phyloP scores from a whole-genome alignment of 2,888 invertebrate genomes.

The Reticulitermes lucifugus region DNA sequence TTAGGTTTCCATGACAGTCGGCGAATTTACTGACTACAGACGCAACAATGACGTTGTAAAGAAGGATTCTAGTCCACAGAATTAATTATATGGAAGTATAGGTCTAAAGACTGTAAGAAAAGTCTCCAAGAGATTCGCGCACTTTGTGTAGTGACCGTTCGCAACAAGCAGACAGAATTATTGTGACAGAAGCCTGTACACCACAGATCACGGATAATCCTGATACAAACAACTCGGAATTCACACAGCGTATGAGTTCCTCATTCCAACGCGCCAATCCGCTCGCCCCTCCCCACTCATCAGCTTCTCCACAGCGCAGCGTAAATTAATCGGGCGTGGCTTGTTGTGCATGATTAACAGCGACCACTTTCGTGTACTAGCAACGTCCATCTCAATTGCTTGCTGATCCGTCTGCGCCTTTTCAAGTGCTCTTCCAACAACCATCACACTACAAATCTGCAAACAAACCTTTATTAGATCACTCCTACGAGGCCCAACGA shows the following conservation, averaged over 20 bases:
- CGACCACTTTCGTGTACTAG: background rate
- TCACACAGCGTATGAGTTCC: background rate
- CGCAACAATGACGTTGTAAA: too few relatives aligned
- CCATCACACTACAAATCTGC: background rate
- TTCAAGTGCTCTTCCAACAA: background rate
- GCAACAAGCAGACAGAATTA: background rate
- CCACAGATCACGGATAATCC: background rate
- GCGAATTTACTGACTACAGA: too few relatives aligned
- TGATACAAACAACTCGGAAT: conserved; percentile 4
- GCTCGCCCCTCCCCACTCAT: background rate
- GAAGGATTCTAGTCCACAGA: too few relatives aligned
- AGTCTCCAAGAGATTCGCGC: too few relatives aligned
- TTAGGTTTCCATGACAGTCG: too few relatives aligned
- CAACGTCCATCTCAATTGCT: background rate
- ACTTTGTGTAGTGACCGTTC: too few relatives aligned
- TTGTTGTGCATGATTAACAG: conserved; percentile 15
- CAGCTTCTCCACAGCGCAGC: background rate
- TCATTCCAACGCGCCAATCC: background rate
- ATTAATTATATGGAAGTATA: too few relatives aligned
- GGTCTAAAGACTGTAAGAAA: too few relatives aligned
- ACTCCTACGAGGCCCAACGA: too few relatives aligned
- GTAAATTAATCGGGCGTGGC: conserved; percentile 5
- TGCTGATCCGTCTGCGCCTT: background rate
- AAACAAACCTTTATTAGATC: too few relatives aligned
- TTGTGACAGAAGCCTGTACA: background rate